phyloP scores from a whole-genome alignment of 2,888 invertebrate genomes.

The Trichacis sp. region DNA sequence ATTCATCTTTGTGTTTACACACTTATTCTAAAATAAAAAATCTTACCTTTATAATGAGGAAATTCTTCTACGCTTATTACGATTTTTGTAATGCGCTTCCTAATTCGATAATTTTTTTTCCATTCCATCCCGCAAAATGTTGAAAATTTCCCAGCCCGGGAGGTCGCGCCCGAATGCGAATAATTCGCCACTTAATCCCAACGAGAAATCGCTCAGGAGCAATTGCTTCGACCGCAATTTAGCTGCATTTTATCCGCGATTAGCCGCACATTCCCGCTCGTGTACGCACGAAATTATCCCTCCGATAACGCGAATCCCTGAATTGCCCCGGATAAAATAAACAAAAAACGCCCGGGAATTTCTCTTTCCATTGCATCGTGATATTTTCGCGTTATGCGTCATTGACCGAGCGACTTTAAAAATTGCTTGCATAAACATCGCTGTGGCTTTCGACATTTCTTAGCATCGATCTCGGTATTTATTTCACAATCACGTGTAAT shows the following conservation, averaged over 20 bases:
- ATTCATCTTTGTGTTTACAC: no score
- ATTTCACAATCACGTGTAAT: background rate
- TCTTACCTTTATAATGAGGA: no score
- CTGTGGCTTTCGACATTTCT: background rate
- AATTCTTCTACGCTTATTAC: no score
- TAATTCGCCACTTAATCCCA: conserved; percentile 32
- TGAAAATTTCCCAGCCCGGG: background rate
- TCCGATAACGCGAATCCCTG: conserved; percentile 22
- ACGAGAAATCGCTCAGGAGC: conserved; percentile 18
- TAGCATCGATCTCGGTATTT: background rate
- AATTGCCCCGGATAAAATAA: conserved; percentile 27
- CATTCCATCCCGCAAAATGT: no score
- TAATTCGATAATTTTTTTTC: no score
- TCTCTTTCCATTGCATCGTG: no score
- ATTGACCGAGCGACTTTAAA: background rate
- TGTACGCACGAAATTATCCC: conserved; percentile 22
- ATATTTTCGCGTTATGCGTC: conserved; percentile 3
- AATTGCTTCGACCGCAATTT: conserved; percentile 35
- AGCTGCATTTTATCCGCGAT: conserved; percentile 32
- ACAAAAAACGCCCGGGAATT: conserved; percentile 21
- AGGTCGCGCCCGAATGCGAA: conserved; percentile 10
- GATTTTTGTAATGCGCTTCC: no score
- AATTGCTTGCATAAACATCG: conserved; percentile 1
- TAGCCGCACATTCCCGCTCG: conserved; percentile 18
- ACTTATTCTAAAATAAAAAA: no score